Conservation (phyloP, 2,797 vertebrate species). For the Allobates femoralis region DNA sequence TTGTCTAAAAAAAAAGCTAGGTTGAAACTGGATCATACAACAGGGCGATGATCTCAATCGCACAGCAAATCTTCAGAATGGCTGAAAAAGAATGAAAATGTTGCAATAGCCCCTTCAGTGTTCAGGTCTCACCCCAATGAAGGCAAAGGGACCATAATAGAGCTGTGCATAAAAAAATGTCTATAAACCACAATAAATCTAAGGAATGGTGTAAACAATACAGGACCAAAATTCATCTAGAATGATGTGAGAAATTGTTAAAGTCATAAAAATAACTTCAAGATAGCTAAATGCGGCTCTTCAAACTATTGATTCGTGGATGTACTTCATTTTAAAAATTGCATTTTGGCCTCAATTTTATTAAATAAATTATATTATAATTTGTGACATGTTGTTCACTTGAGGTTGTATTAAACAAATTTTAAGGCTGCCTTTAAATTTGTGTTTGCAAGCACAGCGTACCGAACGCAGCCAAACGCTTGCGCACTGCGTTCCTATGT, state of each 20-base stretch:
- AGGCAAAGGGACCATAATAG: neutral
- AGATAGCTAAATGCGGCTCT: neutral
- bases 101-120: neutral
- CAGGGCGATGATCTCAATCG: neutral
- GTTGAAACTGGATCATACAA: slow-evolving; percentile 6
- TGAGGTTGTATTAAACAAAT: no score
- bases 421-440: no score
- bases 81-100: no score
- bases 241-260: neutral
- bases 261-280: neutral
- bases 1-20: neutral
- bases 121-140: neutral
- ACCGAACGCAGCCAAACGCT: no score
- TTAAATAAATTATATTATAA: no score
- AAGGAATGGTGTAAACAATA: neutral
- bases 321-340: no score
- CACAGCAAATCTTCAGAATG: no score
- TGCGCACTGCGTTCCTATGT: no score
- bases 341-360: no score
- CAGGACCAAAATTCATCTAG: neutral
- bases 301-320: neutral
- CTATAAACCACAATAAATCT: neutral
- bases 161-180: slow-evolving; percentile 12
- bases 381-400: no score
- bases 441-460: no score